Base-by-base conservation (phyloP, 2,797 vertebrate genomes). In the Xyrichtys novacula region DNA sequence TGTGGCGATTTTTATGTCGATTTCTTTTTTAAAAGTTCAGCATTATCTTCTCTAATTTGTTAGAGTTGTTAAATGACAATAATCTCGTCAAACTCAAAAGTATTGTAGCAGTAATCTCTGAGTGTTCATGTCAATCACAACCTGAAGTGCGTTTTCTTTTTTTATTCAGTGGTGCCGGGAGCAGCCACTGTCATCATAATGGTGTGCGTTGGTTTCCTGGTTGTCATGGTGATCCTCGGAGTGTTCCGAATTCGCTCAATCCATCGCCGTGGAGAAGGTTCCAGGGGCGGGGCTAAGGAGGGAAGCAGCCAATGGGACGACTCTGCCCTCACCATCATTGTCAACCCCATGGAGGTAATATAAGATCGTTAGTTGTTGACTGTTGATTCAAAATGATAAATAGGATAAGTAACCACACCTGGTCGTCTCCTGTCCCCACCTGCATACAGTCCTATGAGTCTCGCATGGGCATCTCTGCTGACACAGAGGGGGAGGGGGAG, bases 311-410 rank as follows among this genome's bases (percentile, higher is more conserved):
- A 98, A 89, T 99, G 97, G 97, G 97, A 99, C 0, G 97, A 99
- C 90, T 98, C 97, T 0, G 97, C 97, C 1, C 97, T 99, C 85
- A 99, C 98, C 78, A 99, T 99, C 78, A 99, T 97, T 0, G 96
- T 99, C 76, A 99, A 99, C 89, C 98, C 98, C 25, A 99, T 99
- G 98, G 98, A 99, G 96, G 97, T 98, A 90, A 93, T 85, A 12
- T 28, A 2, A 5, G 31, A 40, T 58, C 4, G 1, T 12, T 10
- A 10, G 7, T 22, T 1, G 1, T 39, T 32, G n/a, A n/a, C n/a
- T n/a, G 28, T 19, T 22, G 16, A 48, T 43, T 22, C 4, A 23
- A 9, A 25, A 22, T 31, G 12, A 43, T 15, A 17, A 25, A 58
- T 58, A 6, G 14, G 17, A 6, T 22, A 7, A 50, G 17, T 6